phyloP scores from a whole-genome alignment of 1,140 invertebrate genomes.

The Macrosteles quadrilineatus region DNA sequence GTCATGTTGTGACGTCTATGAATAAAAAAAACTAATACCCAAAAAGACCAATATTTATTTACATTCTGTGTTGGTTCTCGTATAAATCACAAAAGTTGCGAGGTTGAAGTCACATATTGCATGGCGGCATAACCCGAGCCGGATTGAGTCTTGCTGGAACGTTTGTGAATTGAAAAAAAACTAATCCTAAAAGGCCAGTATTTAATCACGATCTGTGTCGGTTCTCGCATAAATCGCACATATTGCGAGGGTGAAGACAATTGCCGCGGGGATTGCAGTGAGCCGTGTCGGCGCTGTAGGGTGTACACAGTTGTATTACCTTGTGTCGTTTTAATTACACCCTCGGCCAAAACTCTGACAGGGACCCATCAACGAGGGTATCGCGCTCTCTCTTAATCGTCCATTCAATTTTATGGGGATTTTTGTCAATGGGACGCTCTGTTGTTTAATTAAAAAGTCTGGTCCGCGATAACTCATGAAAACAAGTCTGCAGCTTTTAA shows the following conservation, averaged over 20 bases:
- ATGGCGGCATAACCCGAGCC: too few relatives aligned
- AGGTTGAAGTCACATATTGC: too few relatives aligned
- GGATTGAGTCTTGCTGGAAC: too few relatives aligned
- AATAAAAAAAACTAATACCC: too few relatives aligned
- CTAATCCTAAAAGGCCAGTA: background rate
- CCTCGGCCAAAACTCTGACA: background rate
- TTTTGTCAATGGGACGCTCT: slow-evolving; percentile 16
- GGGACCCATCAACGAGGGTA: background rate
- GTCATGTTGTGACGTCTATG: too few relatives aligned
- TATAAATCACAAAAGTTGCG: slow-evolving; percentile 7
- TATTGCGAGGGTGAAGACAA: slow-evolving; percentile 19
- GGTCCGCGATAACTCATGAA: slow-evolving; percentile 17
- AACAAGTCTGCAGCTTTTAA: slow-evolving; percentile 23
- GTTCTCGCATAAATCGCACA: background rate
- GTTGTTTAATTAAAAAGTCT: slow-evolving; percentile 24
- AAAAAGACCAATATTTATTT: background rate
- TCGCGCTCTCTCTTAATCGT: slow-evolving; percentile 5
- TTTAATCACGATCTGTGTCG: slow-evolving; percentile 22
- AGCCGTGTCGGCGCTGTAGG: background rate
- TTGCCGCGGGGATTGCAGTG: background rate
- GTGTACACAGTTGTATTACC: background rate
- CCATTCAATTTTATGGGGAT: slow-evolving; percentile 24
- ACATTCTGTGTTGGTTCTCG: background rate
- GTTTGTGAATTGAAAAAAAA: too few relatives aligned
- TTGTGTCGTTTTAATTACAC: background rate